These are phyloP conservation scores for Epizoanthus rinbou DNA, from an alignment of 92 coral and sea anemone genomes.

Conservation along the genomic window DNA sequence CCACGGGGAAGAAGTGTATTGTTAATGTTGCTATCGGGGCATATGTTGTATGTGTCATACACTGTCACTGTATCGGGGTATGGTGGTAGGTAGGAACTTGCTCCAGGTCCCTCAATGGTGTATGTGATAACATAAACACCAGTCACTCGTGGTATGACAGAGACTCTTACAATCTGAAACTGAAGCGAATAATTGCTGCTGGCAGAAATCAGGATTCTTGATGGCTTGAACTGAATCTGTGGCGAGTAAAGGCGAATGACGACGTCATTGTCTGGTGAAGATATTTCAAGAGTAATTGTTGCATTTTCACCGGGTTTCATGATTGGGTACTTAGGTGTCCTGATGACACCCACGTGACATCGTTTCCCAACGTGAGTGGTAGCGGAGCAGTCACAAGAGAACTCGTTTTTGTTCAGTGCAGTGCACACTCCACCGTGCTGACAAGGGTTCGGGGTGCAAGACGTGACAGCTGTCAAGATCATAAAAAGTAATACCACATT, in stretches of 20 bases:
- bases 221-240: slow-evolving; percentile 43
- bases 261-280: slow-evolving; percentile 54
- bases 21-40: background rate
- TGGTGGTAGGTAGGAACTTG: slow-evolving; percentile 30
- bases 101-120: slow-evolving; percentile 56
- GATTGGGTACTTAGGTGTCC: slow-evolving; percentile 46
- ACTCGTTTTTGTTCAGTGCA: background rate
- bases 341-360: slow-evolving; percentile 41
- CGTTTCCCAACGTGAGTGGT: slow-evolving; percentile 33
- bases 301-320: slow-evolving; percentile 16
- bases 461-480: background rate
- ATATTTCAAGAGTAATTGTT: slow-evolving; percentile 43
- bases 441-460: slow-evolving; percentile 47
- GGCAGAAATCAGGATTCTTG: slow-evolving; percentile 24
- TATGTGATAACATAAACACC: slow-evolving; percentile 58
- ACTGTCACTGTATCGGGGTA: slow-evolving; percentile 53
- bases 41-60: slow-evolving; percentile 1
- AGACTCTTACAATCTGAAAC: slow-evolving; percentile 33
- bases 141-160: slow-evolving; percentile 38
- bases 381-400: slow-evolving; percentile 40
- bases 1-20: slow-evolving; percentile 45
- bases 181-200: background rate
- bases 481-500: background rate
- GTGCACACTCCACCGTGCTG: slow-evolving; percentile 41
- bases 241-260: slow-evolving; percentile 29